A percentile compares a stretch with the other conserved stretches of the same genome.
phyloP scores from a whole-genome alignment of 2,797 vertebrate species.

The Sebastes hopkinsi region DNA sequence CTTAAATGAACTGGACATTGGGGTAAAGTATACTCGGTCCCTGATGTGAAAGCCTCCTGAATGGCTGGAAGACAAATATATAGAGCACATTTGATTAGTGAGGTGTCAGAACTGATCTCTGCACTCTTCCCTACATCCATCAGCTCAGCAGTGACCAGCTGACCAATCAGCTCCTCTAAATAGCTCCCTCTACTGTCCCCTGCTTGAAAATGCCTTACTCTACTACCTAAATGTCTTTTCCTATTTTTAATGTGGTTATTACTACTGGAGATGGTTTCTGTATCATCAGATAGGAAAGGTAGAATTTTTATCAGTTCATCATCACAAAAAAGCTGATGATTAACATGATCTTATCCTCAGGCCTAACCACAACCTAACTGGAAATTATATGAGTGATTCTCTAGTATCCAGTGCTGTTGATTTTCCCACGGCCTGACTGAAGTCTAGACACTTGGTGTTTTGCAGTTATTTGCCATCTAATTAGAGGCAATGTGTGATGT shows the following conservation, averaged over 20 bases:
- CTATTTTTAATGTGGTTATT: neutral
- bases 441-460: conserved; percentile 33
- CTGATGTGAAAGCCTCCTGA: neutral
- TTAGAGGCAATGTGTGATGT: conserved; percentile 51
- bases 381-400: neutral
- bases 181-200: conserved; percentile 6
- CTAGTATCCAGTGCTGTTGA: neutral
- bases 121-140: neutral
- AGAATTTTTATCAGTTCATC: neutral
- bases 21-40: no score
- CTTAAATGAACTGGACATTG: no score
- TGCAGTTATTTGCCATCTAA: conserved; percentile 42
- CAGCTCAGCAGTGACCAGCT: conserved; percentile 10
- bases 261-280: neutral
- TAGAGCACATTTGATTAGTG: neutral
- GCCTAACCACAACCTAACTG: neutral
- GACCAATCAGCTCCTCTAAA: conserved; percentile 9
- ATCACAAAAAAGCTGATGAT: neutral
- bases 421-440: conserved; percentile 28
- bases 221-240: neutral
- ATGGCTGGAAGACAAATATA: neutral
- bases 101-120: neutral
- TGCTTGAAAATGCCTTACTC: neutral
- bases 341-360: neutral
- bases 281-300: neutral